Evolutionary conservation across 1,140 invertebrate genomes (phyloP).

Genomic region (Goniozus legneri): DNA sequence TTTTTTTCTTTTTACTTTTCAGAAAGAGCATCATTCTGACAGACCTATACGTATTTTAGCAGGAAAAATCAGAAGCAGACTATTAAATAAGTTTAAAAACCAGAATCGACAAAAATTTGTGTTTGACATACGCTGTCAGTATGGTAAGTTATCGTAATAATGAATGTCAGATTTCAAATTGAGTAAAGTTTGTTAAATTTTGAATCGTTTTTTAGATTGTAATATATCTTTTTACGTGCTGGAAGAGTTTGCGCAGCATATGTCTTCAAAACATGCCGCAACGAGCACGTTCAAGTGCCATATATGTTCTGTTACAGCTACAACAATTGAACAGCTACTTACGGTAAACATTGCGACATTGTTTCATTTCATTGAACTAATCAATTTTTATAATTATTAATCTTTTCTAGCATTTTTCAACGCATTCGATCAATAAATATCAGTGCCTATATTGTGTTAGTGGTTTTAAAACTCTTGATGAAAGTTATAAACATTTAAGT

Average conservation of each 20-base stretch:
- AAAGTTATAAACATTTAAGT: conserved; percentile 52
- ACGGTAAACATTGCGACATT: conserved; percentile 4
- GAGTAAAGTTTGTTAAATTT: conserved; percentile 1
- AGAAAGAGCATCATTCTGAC: conserved; percentile 18
- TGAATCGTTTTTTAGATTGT: conserved; percentile 34
- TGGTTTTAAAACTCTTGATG: conserved; percentile 43
- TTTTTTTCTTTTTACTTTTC: conserved; percentile 1
- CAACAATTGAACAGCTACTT: conserved; percentile 32
- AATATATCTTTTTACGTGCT: conserved; percentile 42
- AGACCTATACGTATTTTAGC: conserved; percentile 17
- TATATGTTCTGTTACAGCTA: conserved; percentile 25
- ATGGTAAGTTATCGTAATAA: conserved; percentile 26
- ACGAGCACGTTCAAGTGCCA: conserved; percentile 36
- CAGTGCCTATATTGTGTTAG: conserved; percentile 56
- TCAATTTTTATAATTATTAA: neutral
- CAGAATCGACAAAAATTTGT: conserved; percentile 32
- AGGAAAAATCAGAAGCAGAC: conserved; percentile 8
- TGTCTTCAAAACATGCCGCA: conserved; percentile 38
- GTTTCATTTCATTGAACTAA: neutral
- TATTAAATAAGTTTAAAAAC: no score
- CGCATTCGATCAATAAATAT: conserved; percentile 50
- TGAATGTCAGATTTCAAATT: neutral
- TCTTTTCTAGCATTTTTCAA: conserved; percentile 44
- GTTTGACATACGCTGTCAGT: conserved; percentile 42
- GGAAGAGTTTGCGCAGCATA: conserved; percentile 42